Conservation (phyloP, 2,797 vertebrate species). For the Vireo griseus region DNA sequence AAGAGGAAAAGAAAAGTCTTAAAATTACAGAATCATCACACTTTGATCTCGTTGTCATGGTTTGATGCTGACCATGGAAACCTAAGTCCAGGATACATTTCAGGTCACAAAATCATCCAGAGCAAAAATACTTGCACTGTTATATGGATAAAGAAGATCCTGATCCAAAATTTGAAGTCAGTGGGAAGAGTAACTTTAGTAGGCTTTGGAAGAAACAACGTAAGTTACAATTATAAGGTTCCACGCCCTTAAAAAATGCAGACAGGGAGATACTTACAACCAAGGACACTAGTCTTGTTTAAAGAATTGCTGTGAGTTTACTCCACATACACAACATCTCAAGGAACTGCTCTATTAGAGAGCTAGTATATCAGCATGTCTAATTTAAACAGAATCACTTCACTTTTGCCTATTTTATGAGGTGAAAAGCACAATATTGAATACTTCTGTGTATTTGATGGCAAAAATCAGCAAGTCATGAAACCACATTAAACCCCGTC, state of each 20-base stretch:
- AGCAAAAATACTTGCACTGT: background rate
- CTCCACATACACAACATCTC: background rate
- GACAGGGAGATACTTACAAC: background rate
- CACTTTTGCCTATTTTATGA: slow-evolving; percentile 3
- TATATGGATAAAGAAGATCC: background rate
- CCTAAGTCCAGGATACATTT: background rate
- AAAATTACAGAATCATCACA: background rate
- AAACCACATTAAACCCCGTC: background rate
- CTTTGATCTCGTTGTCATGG: background rate
- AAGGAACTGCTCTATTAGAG: background rate
- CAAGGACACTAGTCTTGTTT: background rate
- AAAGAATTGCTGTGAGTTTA: slow-evolving; percentile 14
- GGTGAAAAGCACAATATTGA: background rate
- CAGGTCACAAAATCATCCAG: background rate
- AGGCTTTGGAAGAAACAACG: background rate
- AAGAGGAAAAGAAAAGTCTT: background rate
- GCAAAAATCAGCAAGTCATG: background rate
- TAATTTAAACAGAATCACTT: slow-evolving; percentile 21
- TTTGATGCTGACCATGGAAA: background rate
- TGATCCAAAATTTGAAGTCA: background rate
- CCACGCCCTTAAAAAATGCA: background rate
- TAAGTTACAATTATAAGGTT: background rate
- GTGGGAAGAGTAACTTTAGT: background rate
- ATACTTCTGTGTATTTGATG: background rate
- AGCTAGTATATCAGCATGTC: background rate